Conservation (phyloP, 37 sponge, comb jelly and placozoan genomes). For the Mnemiopsis leidyi region DNA sequence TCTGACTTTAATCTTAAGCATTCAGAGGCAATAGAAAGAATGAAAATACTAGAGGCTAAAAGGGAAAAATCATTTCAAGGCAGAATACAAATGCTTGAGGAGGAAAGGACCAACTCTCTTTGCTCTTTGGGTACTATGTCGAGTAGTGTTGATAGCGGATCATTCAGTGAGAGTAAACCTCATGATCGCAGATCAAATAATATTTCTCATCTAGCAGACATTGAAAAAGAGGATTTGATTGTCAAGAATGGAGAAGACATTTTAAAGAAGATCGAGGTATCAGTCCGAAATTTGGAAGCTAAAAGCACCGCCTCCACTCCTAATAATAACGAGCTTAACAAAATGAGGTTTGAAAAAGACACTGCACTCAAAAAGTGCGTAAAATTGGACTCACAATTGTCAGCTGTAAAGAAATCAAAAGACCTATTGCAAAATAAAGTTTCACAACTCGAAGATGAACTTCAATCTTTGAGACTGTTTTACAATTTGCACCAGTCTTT, state of each 20-base stretch:
- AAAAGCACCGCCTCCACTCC: neutral
- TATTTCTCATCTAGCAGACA: neutral
- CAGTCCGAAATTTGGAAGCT: neutral
- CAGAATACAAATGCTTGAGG: constrained; percentile 26
- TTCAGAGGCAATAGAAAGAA: constrained; percentile 5
- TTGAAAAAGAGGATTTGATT: neutral
- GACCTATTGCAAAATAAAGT: neutral
- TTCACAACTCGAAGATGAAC: constrained; percentile 14
- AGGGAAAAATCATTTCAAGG: constrained; percentile 16
- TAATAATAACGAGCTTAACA: neutral
- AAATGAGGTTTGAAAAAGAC: constrained; percentile 16
- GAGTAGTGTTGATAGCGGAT: constrained; percentile 37
- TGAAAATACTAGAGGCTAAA: constrained; percentile 6
- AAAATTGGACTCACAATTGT: constrained; percentile 17
- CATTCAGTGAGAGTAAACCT: constrained; percentile 27
- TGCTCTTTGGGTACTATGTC: neutral
- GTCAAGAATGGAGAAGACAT: neutral
- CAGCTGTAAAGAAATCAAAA: constrained; percentile 3
- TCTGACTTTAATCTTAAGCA: constrained; percentile 47
- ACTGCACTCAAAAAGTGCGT: constrained; percentile 50
- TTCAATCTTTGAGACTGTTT: constrained; percentile 50
- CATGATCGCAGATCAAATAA: neutral
- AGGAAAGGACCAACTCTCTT: neutral
- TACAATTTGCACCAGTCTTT: constrained; percentile 57
- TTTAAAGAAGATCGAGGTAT: neutral